Evolutionary conservation across 2,113 vertebrate species (phyloP), one percentile per base, ranked within the genome.

Genomic region (Xiphias gladius): DNA sequence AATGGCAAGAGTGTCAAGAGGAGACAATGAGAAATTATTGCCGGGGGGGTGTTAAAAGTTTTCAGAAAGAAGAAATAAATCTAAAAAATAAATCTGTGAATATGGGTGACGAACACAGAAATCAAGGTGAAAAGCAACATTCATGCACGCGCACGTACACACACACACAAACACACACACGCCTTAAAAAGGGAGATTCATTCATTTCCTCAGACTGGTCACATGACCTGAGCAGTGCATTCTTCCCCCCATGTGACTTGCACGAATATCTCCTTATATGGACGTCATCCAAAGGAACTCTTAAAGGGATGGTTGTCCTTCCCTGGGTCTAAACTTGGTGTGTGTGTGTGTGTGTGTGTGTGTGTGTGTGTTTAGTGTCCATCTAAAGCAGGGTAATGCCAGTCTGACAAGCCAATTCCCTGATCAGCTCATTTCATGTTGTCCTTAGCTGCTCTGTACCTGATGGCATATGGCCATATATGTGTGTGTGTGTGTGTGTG

Each of bases 221-320:
- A 92, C 92, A 91, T 94, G 92, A 94, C 83, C 71, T 37, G 55
- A 83, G 73, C 73, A 66, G 80, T 68, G 77, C 91, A 93, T 93
- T 93, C 90, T 92, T 86, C 88, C 83, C 50, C 83, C 84, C 90
- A 93, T 92, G 92, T 94, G 93, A 93, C 91, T 62, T n/a, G 26
- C 71, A 78, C 85, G 87, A 90, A 89, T 90, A 90, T 92, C 82
- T 91, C 92, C 92, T 93, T 94, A 93, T 94, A 94, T 92, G 93
- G 93, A 93, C 48, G 86, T 92, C 91, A 90, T 93, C 91, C 93
- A 93, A 93, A 91, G 86, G 78, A 89, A 78, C 89, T 88, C 91
- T 93, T 93, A 93, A 94, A 93, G 92, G 90, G 90, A 90, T 92
- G 93, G 86, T 67, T 83, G 87, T 82, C 81, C 84, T 86, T 67